These are phyloP conservation scores for Nematostella vectensis DNA, from an alignment of 92 coral and sea anemone species.

Conservation along the genomic window DNA sequence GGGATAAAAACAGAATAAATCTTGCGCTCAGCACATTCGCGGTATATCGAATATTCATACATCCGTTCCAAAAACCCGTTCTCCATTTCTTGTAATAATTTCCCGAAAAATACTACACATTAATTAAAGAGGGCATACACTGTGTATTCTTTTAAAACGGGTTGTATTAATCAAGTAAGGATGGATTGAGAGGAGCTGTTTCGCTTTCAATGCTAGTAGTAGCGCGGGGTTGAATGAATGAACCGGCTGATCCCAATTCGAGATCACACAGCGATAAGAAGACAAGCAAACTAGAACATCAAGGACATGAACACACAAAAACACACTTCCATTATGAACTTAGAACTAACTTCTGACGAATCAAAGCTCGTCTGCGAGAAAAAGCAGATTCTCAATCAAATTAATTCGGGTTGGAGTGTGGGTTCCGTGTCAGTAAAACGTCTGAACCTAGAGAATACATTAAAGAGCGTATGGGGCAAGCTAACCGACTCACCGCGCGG, in stretches of 20 bases:
- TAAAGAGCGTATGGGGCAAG: constrained; percentile 4
- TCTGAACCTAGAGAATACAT: constrained; percentile 23
- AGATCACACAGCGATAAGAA: constrained; percentile 33
- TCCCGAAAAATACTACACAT: neutral
- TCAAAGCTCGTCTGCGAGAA: neutral
- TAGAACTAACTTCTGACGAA: too few relatives aligned
- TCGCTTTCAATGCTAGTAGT: constrained; percentile 3
- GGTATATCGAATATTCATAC: constrained; percentile 3
- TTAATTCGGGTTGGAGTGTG: neutral
- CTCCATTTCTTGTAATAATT: neutral
- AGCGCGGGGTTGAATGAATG: neutral
- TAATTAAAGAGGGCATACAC: constrained; percentile 2
- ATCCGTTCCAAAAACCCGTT: constrained; percentile 1
- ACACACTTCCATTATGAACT: too few relatives aligned
- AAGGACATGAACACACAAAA: neutral
- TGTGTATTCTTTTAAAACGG: neutral
- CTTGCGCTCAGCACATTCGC: neutral
- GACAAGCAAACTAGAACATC: neutral
- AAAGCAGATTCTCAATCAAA: neutral
- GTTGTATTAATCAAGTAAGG: neutral
- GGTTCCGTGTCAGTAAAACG: constrained; percentile 19
- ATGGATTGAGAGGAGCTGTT: neutral
- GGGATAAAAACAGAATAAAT: constrained; percentile 10
- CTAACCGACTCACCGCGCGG: constrained; percentile 73
- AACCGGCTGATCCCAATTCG: constrained; percentile 26